Evolutionary conservation across 1,140 invertebrate genomes (phyloP), one percentile per base, ranked within the genome.

Genomic region (Myzus persicae): DNA sequence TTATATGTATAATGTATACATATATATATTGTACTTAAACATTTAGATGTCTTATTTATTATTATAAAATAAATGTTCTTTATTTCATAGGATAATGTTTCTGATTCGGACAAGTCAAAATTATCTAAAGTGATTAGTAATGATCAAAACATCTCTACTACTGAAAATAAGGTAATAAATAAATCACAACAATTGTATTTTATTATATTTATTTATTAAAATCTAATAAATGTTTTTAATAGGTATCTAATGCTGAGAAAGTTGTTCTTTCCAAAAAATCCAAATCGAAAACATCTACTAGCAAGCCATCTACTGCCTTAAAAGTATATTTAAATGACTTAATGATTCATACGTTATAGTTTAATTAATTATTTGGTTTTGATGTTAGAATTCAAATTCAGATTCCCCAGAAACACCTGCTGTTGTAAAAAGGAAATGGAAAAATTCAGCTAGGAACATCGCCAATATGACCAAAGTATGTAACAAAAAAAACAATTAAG

Each of bases 381-480:
- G 11, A 84, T 92, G 42, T 40, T 84, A 93, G 91, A 85, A 93
- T 54, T 81, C 54, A 85, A 91, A 91, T 91, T 44, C 38, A 36
- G 38, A 81, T 36, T 36, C n/a, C 1, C 42, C 81, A 42, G 81
- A 85, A 48, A 38, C n/a, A 26, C 51, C 11, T 31, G 40, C 5
- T 81, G 38, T 51, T 48, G 22, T 26, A 24, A 81, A 81, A 93
- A 51, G 18, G 40, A 81, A 48, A 85, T 54, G n/a, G 36, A 93
- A 82, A 54, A 93, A 24, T 48, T 84, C 91, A 31, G 9, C 24
- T 51, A 82, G 48, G 36, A 51, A 54, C 18, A 85, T 24, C 48
- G 26, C 46, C 46, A 85, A 93, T 51, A 85, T 51, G 14, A 84
- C 81, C 81, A 93, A 93, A 93, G 91, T 93, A 93, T 93, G 91